Evolutionary conservation across 2,113 vertebrate species (phyloP).

Genomic region (Talpa occidentalis): DNA sequence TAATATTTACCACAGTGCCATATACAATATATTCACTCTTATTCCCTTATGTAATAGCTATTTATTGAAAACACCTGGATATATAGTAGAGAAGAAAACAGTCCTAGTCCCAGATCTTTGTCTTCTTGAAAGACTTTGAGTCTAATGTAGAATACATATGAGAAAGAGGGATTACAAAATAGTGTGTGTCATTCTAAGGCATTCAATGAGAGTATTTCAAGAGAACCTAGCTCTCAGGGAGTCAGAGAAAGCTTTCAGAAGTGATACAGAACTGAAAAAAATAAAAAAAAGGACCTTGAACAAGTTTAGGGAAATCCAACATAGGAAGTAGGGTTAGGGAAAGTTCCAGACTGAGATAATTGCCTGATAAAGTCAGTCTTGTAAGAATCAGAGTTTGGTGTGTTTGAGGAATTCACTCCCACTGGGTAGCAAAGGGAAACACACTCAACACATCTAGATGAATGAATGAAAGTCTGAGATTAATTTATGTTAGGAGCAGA

Average conservation of each 20-base stretch:
- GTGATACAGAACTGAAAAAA: neutral
- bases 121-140: neutral
- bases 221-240: neutral
- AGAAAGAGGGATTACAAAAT: neutral
- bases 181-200: neutral
- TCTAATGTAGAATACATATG: neutral
- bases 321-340: neutral
- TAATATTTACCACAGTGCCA: neutral
- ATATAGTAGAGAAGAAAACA: neutral
- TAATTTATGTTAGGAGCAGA: neutral
- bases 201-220: neutral
- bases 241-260: neutral
- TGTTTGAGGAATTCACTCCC: neutral
- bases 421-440: neutral
- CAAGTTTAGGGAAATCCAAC: neutral
- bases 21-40: neutral
- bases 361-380: neutral
- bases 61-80: neutral
- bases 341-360: neutral
- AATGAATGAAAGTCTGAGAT: neutral
- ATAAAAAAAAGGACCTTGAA: neutral
- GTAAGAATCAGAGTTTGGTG: neutral
- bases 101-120: neutral
- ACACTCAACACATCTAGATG: neutral
- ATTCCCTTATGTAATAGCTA: conserved; percentile 4